Evolutionary conservation across 2,113 vertebrate genomes (phyloP), one percentile per base, ranked within the genome.

Genomic region (Phylloscopus trochiloides): DNA sequence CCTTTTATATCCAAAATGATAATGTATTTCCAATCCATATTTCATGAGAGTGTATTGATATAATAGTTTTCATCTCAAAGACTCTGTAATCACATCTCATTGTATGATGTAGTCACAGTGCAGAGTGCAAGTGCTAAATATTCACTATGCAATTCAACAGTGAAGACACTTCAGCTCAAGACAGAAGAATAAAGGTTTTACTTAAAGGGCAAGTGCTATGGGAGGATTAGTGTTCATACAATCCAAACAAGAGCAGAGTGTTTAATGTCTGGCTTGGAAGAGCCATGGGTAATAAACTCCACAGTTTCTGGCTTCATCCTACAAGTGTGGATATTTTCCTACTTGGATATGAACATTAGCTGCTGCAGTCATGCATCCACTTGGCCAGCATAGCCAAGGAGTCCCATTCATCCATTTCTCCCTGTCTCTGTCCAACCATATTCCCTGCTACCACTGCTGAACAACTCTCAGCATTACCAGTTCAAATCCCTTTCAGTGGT

Each of bases 191-290:
- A 91, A 86, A 79, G 38, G 22, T 95, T 96, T 90, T 83, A 62
- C 42, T 88, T 58, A 19, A 10, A 76, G 28, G 31, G 34, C 0
- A 3, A 78, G 12, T n/a, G n/a, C 62, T 88, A 52, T 79, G 70
- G 11, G 20, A 86, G 28, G 16, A 55, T 59, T 68, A 74, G 28
- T 32, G n/a, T 68, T 63, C n/a, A 61, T 29, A 45, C 36, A 57
- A 71, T 52, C 36, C 57, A 92, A 92, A 94, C 52, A 92, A 75
- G 6, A 84, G 36, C 65, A 75, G 79, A 74, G 29, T 57, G 48
- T 87, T 92, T 81, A 79, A 72, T 28, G 32, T 65, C 70, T 91
- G 84, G 10, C 34, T 81, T 90, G 80, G 87, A 95, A 94, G 61
- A 65, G 70, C 85, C 22, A 29, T 59, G 48, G 25, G 36, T 67